Conservation (phyloP, 1,140 invertebrate genomes). For the Frieseomelitta varia region DNA sequence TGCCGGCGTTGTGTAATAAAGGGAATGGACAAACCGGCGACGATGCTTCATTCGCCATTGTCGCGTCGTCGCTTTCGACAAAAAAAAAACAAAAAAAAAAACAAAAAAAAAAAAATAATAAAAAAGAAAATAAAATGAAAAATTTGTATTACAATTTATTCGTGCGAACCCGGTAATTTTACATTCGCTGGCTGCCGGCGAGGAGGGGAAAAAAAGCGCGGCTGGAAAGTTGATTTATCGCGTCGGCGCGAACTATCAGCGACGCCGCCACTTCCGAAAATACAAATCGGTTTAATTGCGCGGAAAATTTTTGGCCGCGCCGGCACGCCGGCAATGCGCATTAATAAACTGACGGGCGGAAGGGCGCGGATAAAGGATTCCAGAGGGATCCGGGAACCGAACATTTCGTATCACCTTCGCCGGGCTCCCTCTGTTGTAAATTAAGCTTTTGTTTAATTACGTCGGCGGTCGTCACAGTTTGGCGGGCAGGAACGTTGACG, state of each 20-base stretch:
- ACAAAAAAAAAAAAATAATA: too few relatives aligned
- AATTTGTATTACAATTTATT: slow-evolving; percentile 42
- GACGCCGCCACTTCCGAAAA: slow-evolving; percentile 46
- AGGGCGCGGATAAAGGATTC: slow-evolving; percentile 59
- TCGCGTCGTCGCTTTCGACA: slow-evolving; percentile 6
- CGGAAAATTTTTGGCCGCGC: slow-evolving; percentile 66
- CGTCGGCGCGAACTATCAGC: slow-evolving; percentile 24
- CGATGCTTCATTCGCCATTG: slow-evolving; percentile 27
- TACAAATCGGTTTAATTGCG: slow-evolving; percentile 67
- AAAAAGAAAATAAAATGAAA: background rate
- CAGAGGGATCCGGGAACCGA: slow-evolving; percentile 24
- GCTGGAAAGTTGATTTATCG: slow-evolving; percentile 36
- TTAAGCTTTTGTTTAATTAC: slow-evolving; percentile 68
- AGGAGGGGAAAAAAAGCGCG: background rate
- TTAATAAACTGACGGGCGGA: slow-evolving; percentile 67
- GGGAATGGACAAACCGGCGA: background rate
- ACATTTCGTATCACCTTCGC: slow-evolving; percentile 50
- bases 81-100: too few relatives aligned
- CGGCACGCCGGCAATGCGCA: slow-evolving; percentile 61
- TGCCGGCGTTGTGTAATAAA: background rate
- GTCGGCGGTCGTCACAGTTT: slow-evolving; percentile 44
- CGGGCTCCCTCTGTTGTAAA: slow-evolving; percentile 42
- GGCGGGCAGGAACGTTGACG: slow-evolving; percentile 14
- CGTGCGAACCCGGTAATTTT: slow-evolving; percentile 8
- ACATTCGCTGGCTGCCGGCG: rapidly evolving